phyloP scores from a whole-genome alignment of 2,113 vertebrate genomes.

The Chaetura pelagica region DNA sequence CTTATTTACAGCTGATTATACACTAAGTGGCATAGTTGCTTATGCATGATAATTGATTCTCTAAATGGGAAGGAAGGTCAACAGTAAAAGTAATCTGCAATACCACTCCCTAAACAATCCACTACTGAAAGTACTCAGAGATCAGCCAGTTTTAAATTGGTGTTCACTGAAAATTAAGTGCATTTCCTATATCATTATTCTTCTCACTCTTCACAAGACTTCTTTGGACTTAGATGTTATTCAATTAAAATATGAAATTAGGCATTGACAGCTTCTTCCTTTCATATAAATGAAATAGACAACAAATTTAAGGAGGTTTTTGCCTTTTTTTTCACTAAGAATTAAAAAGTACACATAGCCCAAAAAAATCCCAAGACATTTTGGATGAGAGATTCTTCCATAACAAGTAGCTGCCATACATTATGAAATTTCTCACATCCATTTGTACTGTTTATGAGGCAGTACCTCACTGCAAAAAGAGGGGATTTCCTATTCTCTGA shows the following conservation, averaged over 20 bases:
- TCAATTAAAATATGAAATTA: neutral
- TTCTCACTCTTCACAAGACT: neutral
- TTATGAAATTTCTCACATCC: neutral
- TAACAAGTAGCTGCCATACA: neutral
- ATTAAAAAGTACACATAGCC: neutral
- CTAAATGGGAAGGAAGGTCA: neutral
- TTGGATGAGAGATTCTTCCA: neutral
- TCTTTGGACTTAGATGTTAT: neutral
- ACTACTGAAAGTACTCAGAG: constrained; percentile 7
- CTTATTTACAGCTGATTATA: constrained; percentile 29
- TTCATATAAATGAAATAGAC: neutral
- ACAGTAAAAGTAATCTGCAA: neutral
- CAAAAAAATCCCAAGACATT: neutral
- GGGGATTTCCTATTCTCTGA: neutral
- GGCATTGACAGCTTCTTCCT: neutral
- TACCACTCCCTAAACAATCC: neutral
- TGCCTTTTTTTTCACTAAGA: neutral
- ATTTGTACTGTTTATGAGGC: neutral
- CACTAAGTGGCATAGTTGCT: neutral
- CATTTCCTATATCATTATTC: constrained; percentile 2
- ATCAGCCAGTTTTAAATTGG: neutral
- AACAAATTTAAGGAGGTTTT: neutral
- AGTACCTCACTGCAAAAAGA: neutral
- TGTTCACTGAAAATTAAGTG: neutral
- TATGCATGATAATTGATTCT: constrained; percentile 22